These are phyloP conservation scores for Lochmaea capreae DNA, from an alignment of 2,888 invertebrate genomes.

Conservation along the genomic window DNA sequence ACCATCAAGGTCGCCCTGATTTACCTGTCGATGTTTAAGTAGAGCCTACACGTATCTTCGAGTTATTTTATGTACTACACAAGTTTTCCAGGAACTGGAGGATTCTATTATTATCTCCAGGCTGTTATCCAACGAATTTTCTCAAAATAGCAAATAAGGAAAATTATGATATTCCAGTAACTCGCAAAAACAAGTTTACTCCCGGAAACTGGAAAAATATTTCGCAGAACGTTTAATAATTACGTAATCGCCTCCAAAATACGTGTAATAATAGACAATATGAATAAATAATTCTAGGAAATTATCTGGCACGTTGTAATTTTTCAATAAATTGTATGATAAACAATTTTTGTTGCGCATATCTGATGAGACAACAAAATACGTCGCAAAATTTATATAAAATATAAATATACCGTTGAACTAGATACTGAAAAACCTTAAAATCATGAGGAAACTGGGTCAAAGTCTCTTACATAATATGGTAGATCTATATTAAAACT, in stretches of 20 bases:
- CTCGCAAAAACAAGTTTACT: background rate
- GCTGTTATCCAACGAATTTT: background rate
- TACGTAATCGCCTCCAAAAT: background rate
- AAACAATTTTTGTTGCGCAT: slow-evolving; percentile 45
- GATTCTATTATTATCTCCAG: background rate
- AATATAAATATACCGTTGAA: slow-evolving; percentile 35
- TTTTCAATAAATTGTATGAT: slow-evolving; percentile 41
- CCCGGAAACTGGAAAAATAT: slow-evolving; percentile 17
- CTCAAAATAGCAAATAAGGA: background rate
- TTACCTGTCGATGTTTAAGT: slow-evolving; percentile 25
- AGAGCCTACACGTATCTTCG: slow-evolving; percentile 32
- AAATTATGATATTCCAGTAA: too few relatives aligned
- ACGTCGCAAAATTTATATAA: slow-evolving; percentile 29
- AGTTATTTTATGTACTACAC: background rate
- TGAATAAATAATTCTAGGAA: slow-evolving; percentile 35
- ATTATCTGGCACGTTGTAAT: slow-evolving; percentile 33
- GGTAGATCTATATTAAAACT: slow-evolving; percentile 50
- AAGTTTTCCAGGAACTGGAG: background rate
- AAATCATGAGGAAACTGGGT: slow-evolving; percentile 50
- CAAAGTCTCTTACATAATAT: slow-evolving; percentile 55
- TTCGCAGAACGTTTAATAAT: slow-evolving; percentile 30
- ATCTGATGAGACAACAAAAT: slow-evolving; percentile 41
- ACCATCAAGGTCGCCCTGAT: slow-evolving; percentile 54
- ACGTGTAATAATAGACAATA: slow-evolving; percentile 6
- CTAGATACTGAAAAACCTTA: slow-evolving; percentile 40